phyloP scores from a whole-genome alignment of 2,888 invertebrate species.

The Pandemis heparana region DNA sequence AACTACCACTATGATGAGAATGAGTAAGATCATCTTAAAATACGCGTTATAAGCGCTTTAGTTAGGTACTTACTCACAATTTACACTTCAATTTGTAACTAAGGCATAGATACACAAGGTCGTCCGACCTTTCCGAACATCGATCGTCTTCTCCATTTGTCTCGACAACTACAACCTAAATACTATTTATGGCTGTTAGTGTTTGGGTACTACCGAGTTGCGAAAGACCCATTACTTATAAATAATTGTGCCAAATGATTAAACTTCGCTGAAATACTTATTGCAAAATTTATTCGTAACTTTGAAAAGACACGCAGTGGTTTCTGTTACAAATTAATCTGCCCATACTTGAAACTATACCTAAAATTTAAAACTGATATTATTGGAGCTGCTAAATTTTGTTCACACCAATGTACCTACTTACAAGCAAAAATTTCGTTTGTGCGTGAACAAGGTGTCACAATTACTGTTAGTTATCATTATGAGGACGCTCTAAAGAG shows the following conservation, averaged over 20 bases:
- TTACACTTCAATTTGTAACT: conserved; percentile 18
- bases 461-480: background rate
- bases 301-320: background rate
- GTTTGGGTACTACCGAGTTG: conserved; percentile 28
- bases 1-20: background rate
- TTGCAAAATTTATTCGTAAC: background rate
- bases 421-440: background rate
- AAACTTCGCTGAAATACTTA: conserved; percentile 15
- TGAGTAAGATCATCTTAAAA: background rate
- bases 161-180: conserved; percentile 36
- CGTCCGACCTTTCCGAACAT: conserved; percentile 32
- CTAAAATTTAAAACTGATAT: background rate
- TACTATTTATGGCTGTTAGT: conserved; percentile 40
- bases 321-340: background rate
- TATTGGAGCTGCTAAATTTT: background rate
- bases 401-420: background rate
- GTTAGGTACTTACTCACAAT: background rate
- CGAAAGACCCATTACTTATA: conserved; percentile 38
- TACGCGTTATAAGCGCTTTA: background rate
- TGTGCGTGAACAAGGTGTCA: background rate
- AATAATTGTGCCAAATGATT: conserved; percentile 31
- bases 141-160: conserved; percentile 36
- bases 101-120: conserved; percentile 15
- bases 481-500: background rate
- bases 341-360: background rate